phyloP scores from a whole-genome alignment of 1,140 invertebrate genomes.

The Pygmarrhopalites habei region DNA sequence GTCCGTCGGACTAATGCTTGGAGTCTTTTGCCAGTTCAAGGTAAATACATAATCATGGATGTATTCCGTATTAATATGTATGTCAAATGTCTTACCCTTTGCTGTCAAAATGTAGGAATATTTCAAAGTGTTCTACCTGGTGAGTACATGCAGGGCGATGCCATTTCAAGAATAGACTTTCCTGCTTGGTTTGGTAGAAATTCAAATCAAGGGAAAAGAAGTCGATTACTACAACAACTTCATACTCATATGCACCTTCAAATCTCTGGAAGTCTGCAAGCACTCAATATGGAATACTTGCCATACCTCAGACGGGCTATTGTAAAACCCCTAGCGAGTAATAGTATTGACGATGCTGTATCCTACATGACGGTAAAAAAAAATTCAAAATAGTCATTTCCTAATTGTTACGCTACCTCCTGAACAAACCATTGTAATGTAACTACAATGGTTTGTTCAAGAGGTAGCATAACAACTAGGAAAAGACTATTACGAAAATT shows the following conservation, averaged over 20 bases:
- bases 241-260: conserved; percentile 62
- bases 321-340: conserved; percentile 60
- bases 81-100: too few relatives aligned
- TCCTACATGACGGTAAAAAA: conserved; percentile 56
- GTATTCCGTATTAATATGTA: too few relatives aligned
- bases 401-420: too few relatives aligned
- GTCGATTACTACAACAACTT: conserved; percentile 73
- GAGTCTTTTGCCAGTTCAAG: conserved; percentile 84
- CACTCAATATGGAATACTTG: conserved; percentile 76
- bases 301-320: conserved; percentile 63
- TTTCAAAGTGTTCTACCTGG: conserved; percentile 87
- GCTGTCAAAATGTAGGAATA: too few relatives aligned
- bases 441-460: too few relatives aligned
- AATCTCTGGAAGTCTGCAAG: conserved; percentile 65
- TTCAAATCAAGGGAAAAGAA: conserved; percentile 72
- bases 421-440: too few relatives aligned
- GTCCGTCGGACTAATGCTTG: conserved; percentile 74
- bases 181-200: conserved; percentile 94
- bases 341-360: conserved; percentile 66
- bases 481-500: too few relatives aligned
- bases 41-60: too few relatives aligned
- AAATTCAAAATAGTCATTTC: too few relatives aligned
- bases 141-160: conserved; percentile 72
- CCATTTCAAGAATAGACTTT: conserved; percentile 69
- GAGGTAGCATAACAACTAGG: too few relatives aligned